Conservation (phyloP, 1,140 invertebrate genomes). For the Tenebrio molitor region DNA sequence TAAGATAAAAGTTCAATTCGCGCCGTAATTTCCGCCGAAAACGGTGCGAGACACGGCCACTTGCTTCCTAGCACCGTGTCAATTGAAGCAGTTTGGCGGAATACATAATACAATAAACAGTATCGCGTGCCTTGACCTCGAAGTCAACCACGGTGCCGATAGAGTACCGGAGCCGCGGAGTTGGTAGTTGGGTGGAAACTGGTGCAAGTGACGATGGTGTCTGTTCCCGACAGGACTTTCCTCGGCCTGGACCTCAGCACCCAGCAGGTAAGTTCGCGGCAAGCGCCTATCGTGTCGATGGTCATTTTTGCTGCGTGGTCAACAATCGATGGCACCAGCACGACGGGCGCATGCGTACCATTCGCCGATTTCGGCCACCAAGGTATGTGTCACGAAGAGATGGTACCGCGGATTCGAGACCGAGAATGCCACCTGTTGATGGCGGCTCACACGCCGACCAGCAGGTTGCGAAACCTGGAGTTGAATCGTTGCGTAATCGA, state of each 20-base stretch:
- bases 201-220: slow-evolving; percentile 6
- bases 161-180: background rate
- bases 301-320: slow-evolving; percentile 17
- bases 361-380: background rate
- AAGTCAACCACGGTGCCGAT: slow-evolving; percentile 2
- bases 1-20: slow-evolving; percentile 24
- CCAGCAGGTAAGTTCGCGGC: slow-evolving; percentile 76
- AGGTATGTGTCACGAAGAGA: background rate
- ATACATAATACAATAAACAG: slow-evolving; percentile 15
- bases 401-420: background rate
- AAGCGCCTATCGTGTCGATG: background rate
- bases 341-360: slow-evolving; percentile 16
- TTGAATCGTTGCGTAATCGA: slow-evolving; percentile 5
- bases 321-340: slow-evolving; percentile 1
- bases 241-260: slow-evolving; percentile 86
- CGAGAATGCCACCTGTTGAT: slow-evolving; percentile 48
- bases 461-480: background rate
- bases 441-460: background rate
- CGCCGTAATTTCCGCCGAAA: too few species aligned
- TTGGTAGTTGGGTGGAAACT: background rate
- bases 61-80: background rate
- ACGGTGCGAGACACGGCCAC: too few species aligned
- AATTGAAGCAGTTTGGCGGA: slow-evolving; percentile 9
- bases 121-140: slow-evolving; percentile 49
- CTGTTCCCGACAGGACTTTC: slow-evolving; percentile 52